Percentiles rank a stretch among this genome's conserved stretches.
Evolutionary conservation across 2,797 vertebrate genomes (phyloP).

Genomic region (Ciconia nigra): DNA sequence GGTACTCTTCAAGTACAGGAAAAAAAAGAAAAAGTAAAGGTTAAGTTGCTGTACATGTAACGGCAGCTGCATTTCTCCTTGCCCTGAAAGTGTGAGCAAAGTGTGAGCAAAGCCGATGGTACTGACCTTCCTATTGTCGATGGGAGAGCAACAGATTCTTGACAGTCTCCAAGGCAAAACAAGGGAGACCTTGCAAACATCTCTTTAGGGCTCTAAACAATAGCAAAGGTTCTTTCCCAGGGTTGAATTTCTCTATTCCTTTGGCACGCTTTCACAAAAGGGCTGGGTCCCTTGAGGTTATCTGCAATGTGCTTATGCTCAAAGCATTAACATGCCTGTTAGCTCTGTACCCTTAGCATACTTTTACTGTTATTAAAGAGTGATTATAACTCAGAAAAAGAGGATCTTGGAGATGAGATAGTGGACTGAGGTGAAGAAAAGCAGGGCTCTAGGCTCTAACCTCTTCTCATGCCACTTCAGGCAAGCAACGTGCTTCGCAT

Average conservation of each 20-base stretch:
- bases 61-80: not conserved
- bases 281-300: constrained; percentile 6
- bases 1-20: not conserved
- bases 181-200: not conserved
- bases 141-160: not conserved
- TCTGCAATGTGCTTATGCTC: not conserved
- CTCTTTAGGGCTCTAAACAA: constrained; percentile 6
- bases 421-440: not conserved
- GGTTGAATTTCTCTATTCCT: constrained; percentile 1
- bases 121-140: not conserved
- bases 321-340: not conserved
- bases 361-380: not conserved
- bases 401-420: not conserved
- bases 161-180: constrained; percentile 23
- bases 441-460: not conserved
- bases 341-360: not conserved
- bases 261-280: constrained; percentile 2
- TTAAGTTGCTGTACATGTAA: not conserved
- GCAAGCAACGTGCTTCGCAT: not conserved
- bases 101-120: not conserved
- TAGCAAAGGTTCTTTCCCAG: constrained; percentile 31
- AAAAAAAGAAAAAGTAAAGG: not conserved
- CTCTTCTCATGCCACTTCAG: not conserved
- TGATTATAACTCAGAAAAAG: not conserved
- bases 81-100: not conserved